These are phyloP conservation scores for Bungarus multicinctus DNA, from an alignment of 2,113 vertebrate species.

Conservation along the genomic window DNA sequence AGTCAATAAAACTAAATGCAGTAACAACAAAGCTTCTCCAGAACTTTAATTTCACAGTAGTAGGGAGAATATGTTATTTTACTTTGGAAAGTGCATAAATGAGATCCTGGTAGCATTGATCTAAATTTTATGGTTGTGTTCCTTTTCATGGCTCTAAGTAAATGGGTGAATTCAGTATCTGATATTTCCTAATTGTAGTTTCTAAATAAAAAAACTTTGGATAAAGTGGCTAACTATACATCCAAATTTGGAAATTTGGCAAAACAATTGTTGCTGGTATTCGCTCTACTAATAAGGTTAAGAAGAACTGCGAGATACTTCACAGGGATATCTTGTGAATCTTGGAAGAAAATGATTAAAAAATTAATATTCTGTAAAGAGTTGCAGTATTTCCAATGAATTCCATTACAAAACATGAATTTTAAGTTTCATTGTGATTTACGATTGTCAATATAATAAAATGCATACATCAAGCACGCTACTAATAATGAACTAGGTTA, in stretches of 20 bases:
- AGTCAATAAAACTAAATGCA: conserved; percentile 15
- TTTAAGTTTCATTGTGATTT: background rate
- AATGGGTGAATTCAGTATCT: conserved; percentile 12
- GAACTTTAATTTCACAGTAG: background rate
- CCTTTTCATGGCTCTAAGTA: conserved; percentile 6
- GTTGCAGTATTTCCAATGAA: background rate
- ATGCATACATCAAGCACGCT: background rate
- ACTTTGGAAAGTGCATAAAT: background rate
- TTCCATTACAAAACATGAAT: background rate
- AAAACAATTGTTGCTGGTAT: background rate
- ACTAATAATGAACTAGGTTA: too few species aligned
- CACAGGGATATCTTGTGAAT: background rate
- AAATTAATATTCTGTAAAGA: background rate
- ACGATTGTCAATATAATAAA: background rate
- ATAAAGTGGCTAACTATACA: background rate
- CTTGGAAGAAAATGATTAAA: background rate
- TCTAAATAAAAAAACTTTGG: background rate
- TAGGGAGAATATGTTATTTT: conserved; percentile 8
- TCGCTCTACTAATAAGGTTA: background rate
- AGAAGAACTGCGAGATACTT: background rate
- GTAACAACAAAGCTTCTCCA: background rate
- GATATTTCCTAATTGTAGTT: conserved; percentile 8
- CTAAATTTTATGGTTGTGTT: conserved; percentile 1
- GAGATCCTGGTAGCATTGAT: background rate
- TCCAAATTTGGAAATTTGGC: background rate